Conservation (phyloP, 2,113 vertebrate species). For the Ramphastos sulfuratus region DNA sequence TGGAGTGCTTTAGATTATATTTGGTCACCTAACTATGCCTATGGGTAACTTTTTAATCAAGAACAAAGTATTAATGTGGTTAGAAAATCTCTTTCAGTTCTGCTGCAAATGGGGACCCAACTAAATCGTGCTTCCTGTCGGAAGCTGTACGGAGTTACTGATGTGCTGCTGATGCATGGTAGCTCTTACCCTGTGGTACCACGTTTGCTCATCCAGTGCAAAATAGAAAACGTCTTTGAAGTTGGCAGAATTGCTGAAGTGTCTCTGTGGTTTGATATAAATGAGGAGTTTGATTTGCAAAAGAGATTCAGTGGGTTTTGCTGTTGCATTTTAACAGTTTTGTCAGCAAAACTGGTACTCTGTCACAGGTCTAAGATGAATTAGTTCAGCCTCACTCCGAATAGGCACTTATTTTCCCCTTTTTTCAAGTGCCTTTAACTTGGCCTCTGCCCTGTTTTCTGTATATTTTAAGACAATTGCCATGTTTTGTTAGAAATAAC, state of each 20-base stretch:
- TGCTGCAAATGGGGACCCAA: not conserved
- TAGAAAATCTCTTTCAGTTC: not conserved
- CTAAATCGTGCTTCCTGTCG: accelerated
- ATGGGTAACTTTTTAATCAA: not conserved
- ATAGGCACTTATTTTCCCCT: not conserved
- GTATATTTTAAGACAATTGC: slow-evolving; percentile 3
- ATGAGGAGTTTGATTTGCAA: not conserved
- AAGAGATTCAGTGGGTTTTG: not conserved
- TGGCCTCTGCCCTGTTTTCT: not conserved
- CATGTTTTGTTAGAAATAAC: not conserved
- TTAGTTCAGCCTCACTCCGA: not conserved
- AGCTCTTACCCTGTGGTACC: not conserved
- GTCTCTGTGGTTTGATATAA: not conserved
- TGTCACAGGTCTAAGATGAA: not conserved
- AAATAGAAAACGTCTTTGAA: not conserved
- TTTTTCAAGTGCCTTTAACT: not conserved
- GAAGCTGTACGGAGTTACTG: not conserved
- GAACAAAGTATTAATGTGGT: not conserved
- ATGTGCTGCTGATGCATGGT: not conserved
- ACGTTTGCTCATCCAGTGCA: not conserved
- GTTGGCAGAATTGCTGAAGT: not conserved
- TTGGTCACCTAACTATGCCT: not conserved
- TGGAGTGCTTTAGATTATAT: not conserved
- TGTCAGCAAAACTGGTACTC: not conserved
- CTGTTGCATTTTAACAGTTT: not conserved